Conservation (phyloP, 2,797 vertebrate species). For the Molossus molossus region DNA sequence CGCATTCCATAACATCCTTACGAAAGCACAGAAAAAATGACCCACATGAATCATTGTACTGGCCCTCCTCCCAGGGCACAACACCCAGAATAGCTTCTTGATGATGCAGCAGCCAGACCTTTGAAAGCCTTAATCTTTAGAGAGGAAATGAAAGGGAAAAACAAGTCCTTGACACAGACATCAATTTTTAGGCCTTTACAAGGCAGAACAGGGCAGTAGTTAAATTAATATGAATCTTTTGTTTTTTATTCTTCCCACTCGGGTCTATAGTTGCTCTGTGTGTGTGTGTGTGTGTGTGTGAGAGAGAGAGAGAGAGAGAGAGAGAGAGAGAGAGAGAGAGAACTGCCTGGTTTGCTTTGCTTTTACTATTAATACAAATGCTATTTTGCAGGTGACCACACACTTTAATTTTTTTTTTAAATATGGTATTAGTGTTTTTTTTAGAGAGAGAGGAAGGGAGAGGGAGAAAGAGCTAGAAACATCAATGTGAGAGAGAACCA, state of each 20-base stretch:
- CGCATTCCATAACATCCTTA: slow-evolving; percentile 24
- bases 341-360: background rate
- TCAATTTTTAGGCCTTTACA: slow-evolving; percentile 45
- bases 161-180: slow-evolving; percentile 14
- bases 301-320: too few relatives aligned
- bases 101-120: slow-evolving; percentile 44
- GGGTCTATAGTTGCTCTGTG: background rate
- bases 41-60: background rate
- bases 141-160: slow-evolving; percentile 37
- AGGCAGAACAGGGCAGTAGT: slow-evolving; percentile 18
- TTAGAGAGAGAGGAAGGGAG: too few relatives aligned
- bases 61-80: background rate
- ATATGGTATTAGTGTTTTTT: too few relatives aligned
- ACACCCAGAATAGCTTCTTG: slow-evolving; percentile 56
- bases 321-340: too few relatives aligned
- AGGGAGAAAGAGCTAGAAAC: too few relatives aligned
- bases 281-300: background rate
- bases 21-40: slow-evolving; percentile 59
- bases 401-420: background rate
- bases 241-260: background rate
- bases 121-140: slow-evolving; percentile 70
- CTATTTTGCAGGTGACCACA: slow-evolving; percentile 16
- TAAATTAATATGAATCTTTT: background rate
- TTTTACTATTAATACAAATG: background rate
- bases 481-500: too few relatives aligned